Evolutionary conservation across 1,140 invertebrate species (phyloP), one percentile per base, ranked within the genome.

Genomic region (Brachionus sp.): DNA sequence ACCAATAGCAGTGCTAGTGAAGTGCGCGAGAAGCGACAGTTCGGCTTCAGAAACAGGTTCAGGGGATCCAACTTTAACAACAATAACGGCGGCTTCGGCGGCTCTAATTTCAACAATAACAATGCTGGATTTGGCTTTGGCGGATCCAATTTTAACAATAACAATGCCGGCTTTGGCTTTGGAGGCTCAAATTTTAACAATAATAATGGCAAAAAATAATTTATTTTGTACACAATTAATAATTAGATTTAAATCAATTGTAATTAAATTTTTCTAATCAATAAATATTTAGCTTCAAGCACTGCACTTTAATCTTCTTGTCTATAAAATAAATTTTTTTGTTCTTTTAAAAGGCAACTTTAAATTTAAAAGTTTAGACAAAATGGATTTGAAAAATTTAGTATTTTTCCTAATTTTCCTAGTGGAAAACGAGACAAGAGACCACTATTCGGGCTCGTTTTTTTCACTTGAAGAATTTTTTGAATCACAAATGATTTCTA

Each of bases 141-240:
- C 12, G 68, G 68, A 3, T 39, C 35, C 25, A 70, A 70, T 9
- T 70, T 70, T 23, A 70, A 70, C 25, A 70, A 70, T 23, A 70
- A 70, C 10, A 70, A 70, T 16, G 66, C 66, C 6, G 66, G 66
- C 13, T 35, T 35, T 70, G 66, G 66, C n/a, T n/a, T n/a, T 6
- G 33, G 39, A 6, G 66, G 66, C 23, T 37, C 33, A 2, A 70
- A 70, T 70, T 70, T 70, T 16, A 70, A 70, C 66, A 70, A 70
- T 42, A 70, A 70, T 42, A 70, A 70, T 44, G 68, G 50, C 50
- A 57, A 57, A 23, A 57, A 57, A 57, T 57, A 57, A 57, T 7
- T 25, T 6, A 50, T 50, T 57, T 57, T 57, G 16, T 57, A 57
- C 50, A 25, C 19, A 57, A 57, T 57, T 19, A 57, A n/a, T n/a